A percentile compares a stretch with the other conserved stretches of the same genome.
phyloP scores from a whole-genome alignment of 2,888 invertebrate species.

The Saturnia japonica region DNA sequence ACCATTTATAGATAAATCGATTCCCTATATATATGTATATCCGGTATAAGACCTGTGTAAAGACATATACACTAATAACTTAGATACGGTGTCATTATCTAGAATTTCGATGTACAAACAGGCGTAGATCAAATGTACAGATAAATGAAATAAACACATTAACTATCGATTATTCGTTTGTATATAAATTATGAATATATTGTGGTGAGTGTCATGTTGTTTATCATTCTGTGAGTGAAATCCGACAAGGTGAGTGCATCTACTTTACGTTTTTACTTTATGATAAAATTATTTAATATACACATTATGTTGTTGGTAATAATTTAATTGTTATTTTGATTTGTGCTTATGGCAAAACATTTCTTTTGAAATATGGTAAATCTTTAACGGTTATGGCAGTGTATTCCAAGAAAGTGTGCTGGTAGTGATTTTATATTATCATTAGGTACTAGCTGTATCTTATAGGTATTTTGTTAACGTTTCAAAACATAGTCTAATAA shows the following conservation, averaged over 20 bases:
- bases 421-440: no score
- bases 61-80: neutral
- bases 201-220: neutral
- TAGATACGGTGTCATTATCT: neutral
- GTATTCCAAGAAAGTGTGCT: no score
- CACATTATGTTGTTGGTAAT: no score
- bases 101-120: neutral
- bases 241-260: neutral
- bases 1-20: neutral
- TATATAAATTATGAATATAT: neutral
- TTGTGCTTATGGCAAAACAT: no score
- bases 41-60: neutral
- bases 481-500: no score
- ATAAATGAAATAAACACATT: neutral
- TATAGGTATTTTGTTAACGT: no score
- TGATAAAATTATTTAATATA: no score
- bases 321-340: no score
- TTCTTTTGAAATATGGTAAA: no score
- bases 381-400: no score
- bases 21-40: neutral
- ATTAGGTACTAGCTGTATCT: no score
- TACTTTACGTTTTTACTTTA: neutral
- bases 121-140: neutral
- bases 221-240: constrained; percentile 1
- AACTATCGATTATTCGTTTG: no score